Evolutionary conservation across 1,140 invertebrate genomes (phyloP), one percentile per base, ranked within the genome.

Genomic region (Octopus bimaculoides): DNA sequence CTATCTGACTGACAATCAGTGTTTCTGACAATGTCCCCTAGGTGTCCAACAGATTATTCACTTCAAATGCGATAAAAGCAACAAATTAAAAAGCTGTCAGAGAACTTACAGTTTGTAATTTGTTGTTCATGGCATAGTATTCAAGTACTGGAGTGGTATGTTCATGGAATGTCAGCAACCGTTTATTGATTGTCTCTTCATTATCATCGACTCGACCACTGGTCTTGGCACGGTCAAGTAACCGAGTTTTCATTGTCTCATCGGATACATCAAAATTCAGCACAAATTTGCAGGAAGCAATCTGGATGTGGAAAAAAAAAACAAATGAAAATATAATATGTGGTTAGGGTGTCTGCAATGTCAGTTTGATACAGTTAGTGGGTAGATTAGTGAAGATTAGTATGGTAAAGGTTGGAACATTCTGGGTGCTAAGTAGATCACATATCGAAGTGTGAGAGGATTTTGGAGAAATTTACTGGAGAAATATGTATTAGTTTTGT

Each of bases 121-220:
- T 84, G 20, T 80, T 80, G 26, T 84, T 77, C 52, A 81, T 78
- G 14, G 75, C 80, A 56, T 84, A 84, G 77, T 82, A 77, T 55
- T 95, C 92, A 17, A 99, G 92, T 54, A 99, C 97, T 83, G 95
- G 93, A 81, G 94, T 93, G 82, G 96, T 98, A 88, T 97, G 94
- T 10, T 93, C 92, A 83, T 96, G 94, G 91, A 99, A 99, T 75
- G 97, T 99, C 79, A 94, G 92, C 75, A 99, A 92, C 52, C 98
- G 92, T 77, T 97, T 95, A 84, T 95, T 95, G 85, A 99, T 99
- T 1, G 97, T 99, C 84, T 96, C 96, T 87, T 95, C 95, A 87
- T 99, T 99, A 88, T 99, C 98, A 86, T 99, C 98, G 6, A 94
- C 95, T 14, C 98, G 93, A 41, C 96, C 95, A 6, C 96, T 97